A percentile compares a stretch with the other conserved stretches of the same genome.
phyloP scores from a whole-genome alignment of 2,797 vertebrate species.

The Tenualosa ilisha region DNA sequence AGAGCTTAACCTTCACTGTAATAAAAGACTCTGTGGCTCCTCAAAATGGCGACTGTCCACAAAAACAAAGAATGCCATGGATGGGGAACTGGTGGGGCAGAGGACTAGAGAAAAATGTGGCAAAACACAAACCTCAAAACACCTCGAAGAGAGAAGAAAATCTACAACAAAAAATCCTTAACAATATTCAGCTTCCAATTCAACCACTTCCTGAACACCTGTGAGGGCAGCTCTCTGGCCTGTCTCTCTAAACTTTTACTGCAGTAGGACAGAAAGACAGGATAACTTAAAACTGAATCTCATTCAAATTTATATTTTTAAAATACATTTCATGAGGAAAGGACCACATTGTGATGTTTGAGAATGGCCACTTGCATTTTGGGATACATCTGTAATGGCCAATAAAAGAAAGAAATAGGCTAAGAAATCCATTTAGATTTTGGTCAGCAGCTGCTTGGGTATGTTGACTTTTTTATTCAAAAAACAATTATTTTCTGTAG shows the following conservation, averaged over 20 bases:
- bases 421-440: background rate
- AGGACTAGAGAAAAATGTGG: background rate
- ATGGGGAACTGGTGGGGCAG: background rate
- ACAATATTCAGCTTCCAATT: background rate
- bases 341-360: background rate
- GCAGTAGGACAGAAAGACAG: too few relatives aligned
- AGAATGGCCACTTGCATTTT: background rate
- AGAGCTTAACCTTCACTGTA: conserved; percentile 43
- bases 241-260: background rate
- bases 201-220: conserved; percentile 2
- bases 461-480: background rate
- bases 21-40: conserved; percentile 51
- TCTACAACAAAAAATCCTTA: background rate
- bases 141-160: background rate
- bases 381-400: background rate
- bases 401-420: background rate
- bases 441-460: background rate
- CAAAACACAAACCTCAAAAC: background rate
- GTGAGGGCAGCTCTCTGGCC: background rate
- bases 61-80: conserved; percentile 13
- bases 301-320: background rate
- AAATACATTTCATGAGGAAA: background rate
- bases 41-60: conserved; percentile 55
- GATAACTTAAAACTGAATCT: background rate
- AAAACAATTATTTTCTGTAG: background rate